These are phyloP conservation scores for Asteroscopus sphinx DNA, from an alignment of 2,888 invertebrate species.

Conservation along the genomic window DNA sequence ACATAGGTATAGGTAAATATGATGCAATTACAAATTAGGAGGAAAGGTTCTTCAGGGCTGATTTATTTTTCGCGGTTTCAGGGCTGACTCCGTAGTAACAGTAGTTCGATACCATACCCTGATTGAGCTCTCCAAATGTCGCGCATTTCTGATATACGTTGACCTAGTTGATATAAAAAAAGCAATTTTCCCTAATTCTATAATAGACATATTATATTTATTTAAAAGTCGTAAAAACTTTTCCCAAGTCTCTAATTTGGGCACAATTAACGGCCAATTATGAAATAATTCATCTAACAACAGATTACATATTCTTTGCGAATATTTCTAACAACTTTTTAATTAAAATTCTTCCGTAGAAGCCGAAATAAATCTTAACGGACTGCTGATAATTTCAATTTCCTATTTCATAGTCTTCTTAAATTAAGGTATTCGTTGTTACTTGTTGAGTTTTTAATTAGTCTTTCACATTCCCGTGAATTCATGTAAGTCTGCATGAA, in stretches of 20 bases:
- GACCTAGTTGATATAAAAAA: neutral
- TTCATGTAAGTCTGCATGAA: neutral
- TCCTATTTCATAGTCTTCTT: constrained; percentile 66
- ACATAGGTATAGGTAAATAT: too few relatives aligned
- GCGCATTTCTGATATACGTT: too few relatives aligned
- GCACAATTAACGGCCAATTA: constrained; percentile 79
- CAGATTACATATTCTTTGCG: constrained; percentile 84
- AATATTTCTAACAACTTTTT: constrained; percentile 82
- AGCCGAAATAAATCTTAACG: constrained; percentile 75
- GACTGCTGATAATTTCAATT: constrained; percentile 78
- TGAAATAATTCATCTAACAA: constrained; percentile 80
- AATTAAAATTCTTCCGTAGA: constrained; percentile 83
- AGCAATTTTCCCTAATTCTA: constrained; percentile 8
- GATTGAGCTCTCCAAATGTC: too few relatives aligned
- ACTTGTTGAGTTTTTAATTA: constrained; percentile 30
- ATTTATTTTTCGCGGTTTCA: too few relatives aligned
- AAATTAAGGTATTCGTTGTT: constrained; percentile 32
- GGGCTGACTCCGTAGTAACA: too few relatives aligned
- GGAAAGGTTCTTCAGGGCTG: too few relatives aligned
- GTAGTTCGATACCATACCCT: too few relatives aligned
- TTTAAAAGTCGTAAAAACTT: constrained; percentile 37
- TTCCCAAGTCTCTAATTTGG: constrained; percentile 53
- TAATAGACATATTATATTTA: constrained; percentile 15
- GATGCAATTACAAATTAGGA: too few relatives aligned
- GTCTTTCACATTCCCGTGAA: constrained; percentile 4